phyloP scores from a whole-genome alignment of 2,888 invertebrate species.

The Hoplodrina ambigua region DNA sequence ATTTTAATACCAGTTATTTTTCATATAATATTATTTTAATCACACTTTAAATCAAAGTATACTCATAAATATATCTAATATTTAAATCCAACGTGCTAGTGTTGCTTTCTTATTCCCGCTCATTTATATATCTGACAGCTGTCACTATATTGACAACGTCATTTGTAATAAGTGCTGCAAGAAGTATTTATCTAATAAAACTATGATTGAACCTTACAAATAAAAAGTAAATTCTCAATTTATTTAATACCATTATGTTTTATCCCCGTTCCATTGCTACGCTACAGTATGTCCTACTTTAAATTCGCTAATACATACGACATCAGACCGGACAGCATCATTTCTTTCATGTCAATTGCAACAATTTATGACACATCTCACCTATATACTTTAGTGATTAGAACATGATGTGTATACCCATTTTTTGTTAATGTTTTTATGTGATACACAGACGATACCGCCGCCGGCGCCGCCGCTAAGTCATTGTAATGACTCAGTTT shows the following conservation, averaged over 20 bases:
- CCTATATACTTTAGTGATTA: conserved; percentile 22
- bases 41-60: no score
- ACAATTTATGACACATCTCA: conserved; percentile 18
- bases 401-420: conserved; percentile 25
- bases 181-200: not conserved
- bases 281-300: conserved; percentile 6
- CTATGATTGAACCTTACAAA: not conserved
- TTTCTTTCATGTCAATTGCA: conserved; percentile 5
- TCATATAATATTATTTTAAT: no score
- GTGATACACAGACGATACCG: not conserved
- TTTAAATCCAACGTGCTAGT: no score
- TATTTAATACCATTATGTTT: not conserved
- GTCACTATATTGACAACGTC: not conserved
- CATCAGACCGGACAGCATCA: not conserved
- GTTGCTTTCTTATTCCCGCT: not conserved
- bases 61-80: no score
- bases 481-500: conserved; percentile 25
- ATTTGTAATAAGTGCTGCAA: not conserved
- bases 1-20: not conserved
- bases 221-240: not conserved
- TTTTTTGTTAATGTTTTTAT: conserved; percentile 44
- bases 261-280: not conserved
- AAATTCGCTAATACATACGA: not conserved
- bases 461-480: not conserved
- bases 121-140: not conserved